phyloP scores from a whole-genome alignment of 2,888 invertebrate species.

The Eucera pruinosa region DNA sequence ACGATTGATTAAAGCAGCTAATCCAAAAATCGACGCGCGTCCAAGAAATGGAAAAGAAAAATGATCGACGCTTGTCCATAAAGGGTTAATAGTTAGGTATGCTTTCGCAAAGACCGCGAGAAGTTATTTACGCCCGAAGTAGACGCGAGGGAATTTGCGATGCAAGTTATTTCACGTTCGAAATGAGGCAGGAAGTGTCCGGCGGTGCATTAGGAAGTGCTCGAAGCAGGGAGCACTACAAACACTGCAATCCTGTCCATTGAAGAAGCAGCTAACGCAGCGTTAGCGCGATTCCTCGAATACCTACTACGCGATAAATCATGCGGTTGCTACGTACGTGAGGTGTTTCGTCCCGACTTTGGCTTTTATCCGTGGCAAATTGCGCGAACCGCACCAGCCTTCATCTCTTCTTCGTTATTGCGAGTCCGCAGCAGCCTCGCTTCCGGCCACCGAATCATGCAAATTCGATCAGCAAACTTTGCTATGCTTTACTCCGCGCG shows the following conservation, averaged over 20 bases:
- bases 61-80: too few relatives aligned
- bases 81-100: too few relatives aligned
- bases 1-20: too few relatives aligned
- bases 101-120: too few relatives aligned
- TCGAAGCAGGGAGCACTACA: slow-evolving; percentile 12
- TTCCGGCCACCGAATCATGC: not conserved
- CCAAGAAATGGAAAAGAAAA: too few relatives aligned
- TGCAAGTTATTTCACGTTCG: not conserved
- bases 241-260: slow-evolving; percentile 37
- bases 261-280: slow-evolving; percentile 2
- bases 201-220: slow-evolving; percentile 17
- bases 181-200: slow-evolving; percentile 26
- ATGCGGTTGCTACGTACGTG: slow-evolving; percentile 42
- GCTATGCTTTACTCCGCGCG: not conserved
- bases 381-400: slow-evolving; percentile 1
- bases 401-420: not conserved
- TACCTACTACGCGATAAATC: slow-evolving; percentile 42
- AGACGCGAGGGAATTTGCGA: not conserved
- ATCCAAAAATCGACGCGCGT: too few relatives aligned
- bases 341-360: slow-evolving; percentile 44
- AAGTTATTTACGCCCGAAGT: too few relatives aligned
- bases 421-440: not conserved
- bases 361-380: slow-evolving; percentile 39
- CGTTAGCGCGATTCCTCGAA: slow-evolving; percentile 36
- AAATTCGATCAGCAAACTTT: not conserved